phyloP scores from a whole-genome alignment of 2,888 invertebrate genomes.

The Elegia similella region DNA sequence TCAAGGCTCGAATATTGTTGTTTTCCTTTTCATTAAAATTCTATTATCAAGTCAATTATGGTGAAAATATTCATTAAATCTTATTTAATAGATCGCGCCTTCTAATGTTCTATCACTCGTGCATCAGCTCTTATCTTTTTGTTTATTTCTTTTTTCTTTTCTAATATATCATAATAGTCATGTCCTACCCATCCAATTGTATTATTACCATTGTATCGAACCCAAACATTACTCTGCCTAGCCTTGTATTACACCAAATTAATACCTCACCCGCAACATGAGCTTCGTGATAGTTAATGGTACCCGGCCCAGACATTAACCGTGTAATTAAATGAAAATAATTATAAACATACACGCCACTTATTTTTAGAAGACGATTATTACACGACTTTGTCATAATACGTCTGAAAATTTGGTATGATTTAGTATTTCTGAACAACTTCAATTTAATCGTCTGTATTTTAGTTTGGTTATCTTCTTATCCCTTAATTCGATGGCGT shows the following conservation, averaged over 20 bases:
- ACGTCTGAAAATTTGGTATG: background rate
- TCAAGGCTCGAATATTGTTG: too few relatives aligned
- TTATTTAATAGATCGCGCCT: too few relatives aligned
- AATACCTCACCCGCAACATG: slow-evolving; percentile 13
- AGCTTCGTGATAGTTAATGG: slow-evolving; percentile 26
- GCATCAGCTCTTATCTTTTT: background rate
- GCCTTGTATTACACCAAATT: slow-evolving; percentile 12
- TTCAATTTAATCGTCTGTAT: too few relatives aligned
- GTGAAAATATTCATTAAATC: too few relatives aligned
- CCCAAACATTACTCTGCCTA: slow-evolving; percentile 8
- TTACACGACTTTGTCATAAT: background rate
- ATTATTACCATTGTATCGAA: background rate
- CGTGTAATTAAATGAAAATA: slow-evolving; percentile 24
- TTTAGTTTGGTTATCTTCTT: too few relatives aligned
- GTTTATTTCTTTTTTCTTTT: background rate
- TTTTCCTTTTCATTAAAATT: too few relatives aligned
- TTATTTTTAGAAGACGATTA: slow-evolving; percentile 4
- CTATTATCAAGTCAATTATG: too few relatives aligned
- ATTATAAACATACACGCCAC: slow-evolving; percentile 6
- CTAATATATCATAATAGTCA: background rate
- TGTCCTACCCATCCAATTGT: background rate
- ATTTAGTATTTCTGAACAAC: too few relatives aligned
- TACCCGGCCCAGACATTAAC: slow-evolving; percentile 23
- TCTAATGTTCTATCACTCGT: too few relatives aligned
- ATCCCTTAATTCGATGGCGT: too few relatives aligned